Evolutionary conservation across 2,888 invertebrate genomes (phyloP).

Genomic region (Tiliacea aurago): DNA sequence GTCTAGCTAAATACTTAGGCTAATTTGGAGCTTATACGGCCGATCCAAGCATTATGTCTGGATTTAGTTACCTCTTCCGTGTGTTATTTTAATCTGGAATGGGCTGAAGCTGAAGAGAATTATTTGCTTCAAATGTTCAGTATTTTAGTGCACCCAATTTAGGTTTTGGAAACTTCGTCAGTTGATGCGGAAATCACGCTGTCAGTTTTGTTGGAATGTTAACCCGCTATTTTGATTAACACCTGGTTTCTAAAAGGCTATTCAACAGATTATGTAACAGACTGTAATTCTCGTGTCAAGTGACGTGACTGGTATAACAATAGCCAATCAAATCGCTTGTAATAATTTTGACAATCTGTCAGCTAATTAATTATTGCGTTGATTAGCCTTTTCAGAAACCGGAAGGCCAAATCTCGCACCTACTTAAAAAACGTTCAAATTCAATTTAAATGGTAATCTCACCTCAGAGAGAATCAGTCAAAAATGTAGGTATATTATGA

Average conservation of each 20-base stretch:
- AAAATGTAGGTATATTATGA: no score
- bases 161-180: neutral
- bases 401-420: neutral
- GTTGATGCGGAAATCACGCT: neutral
- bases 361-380: neutral
- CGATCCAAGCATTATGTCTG: constrained; percentile 20
- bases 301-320: no score
- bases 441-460: neutral
- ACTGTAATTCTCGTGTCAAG: no score
- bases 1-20: no score
- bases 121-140: constrained; percentile 13
- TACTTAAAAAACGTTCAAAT: neutral
- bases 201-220: neutral
- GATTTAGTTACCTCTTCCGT: constrained; percentile 28
- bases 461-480: no score
- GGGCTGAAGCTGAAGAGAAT: constrained; percentile 18
- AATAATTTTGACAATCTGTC: no score
- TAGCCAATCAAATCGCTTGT: no score
- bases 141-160: constrained; percentile 6
- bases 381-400: neutral
- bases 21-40: constrained; percentile 51
- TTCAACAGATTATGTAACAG: neutral
- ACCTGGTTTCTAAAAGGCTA: neutral
- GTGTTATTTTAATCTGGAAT: constrained; percentile 37
- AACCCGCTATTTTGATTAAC: neutral